phyloP scores from a whole-genome alignment of 2,888 invertebrate genomes.

The Spicauda simplicius region DNA sequence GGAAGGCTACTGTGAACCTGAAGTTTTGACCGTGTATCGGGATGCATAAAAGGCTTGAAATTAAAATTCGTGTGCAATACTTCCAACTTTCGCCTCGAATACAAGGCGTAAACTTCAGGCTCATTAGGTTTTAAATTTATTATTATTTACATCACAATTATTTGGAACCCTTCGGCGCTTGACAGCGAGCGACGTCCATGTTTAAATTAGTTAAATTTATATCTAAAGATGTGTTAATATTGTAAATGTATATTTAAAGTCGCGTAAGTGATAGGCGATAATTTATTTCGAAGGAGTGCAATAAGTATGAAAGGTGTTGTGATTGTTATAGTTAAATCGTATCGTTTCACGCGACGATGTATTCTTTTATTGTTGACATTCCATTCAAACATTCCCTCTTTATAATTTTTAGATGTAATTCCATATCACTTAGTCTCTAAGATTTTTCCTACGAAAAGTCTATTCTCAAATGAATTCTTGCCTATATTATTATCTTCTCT shows the following conservation, averaged over 20 bases:
- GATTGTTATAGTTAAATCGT: constrained; percentile 76
- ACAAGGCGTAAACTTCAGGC: constrained; percentile 65
- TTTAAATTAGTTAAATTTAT: constrained; percentile 80
- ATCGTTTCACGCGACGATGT: constrained; percentile 49
- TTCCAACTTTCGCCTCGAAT: constrained; percentile 46
- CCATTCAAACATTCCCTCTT: constrained; percentile 70
- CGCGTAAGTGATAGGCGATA: constrained; percentile 77
- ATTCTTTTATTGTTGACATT: constrained; percentile 70
- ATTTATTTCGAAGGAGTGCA: constrained; percentile 82
- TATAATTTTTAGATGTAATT: constrained; percentile 51
- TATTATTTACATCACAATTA: constrained; percentile 33
- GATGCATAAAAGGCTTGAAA: constrained; percentile 41
- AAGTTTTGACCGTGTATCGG: constrained; percentile 60
- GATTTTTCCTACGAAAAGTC: constrained; percentile 45
- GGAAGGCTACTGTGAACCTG: constrained; percentile 56
- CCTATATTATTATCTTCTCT: constrained; percentile 49
- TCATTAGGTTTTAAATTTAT: constrained; percentile 43
- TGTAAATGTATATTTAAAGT: constrained; percentile 80
- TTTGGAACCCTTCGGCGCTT: constrained; percentile 32
- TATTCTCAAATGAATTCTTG: constrained; percentile 46
- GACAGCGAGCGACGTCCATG: constrained; percentile 65
- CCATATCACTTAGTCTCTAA: constrained; percentile 48
- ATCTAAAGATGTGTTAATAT: constrained; percentile 82
- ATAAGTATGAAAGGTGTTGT: constrained; percentile 82
- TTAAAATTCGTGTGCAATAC: constrained; percentile 49